These are phyloP conservation scores for Petaurus breviceps DNA, from an alignment of 2,113 vertebrate genomes.

Conservation along the genomic window DNA sequence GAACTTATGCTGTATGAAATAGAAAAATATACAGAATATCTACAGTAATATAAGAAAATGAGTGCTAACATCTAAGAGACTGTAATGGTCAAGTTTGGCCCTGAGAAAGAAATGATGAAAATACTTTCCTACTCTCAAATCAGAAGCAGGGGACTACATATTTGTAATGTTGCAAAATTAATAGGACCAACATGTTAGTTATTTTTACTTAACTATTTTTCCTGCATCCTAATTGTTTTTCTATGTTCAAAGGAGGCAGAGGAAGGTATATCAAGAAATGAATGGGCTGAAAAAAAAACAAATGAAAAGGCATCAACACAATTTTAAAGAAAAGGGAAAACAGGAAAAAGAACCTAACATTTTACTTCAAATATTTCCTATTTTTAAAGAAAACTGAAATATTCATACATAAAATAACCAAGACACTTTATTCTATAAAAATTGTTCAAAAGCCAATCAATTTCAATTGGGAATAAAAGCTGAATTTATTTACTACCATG, in stretches of 20 bases:
- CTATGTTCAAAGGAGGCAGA: not conserved
- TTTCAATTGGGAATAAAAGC: not conserved
- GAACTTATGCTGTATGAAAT: not conserved
- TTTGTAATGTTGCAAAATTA: not conserved
- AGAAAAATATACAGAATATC: not conserved
- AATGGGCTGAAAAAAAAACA: not conserved
- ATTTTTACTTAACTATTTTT: not conserved
- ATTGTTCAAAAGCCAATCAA: not conserved
- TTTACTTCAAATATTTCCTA: not conserved
- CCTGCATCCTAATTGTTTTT: not conserved
- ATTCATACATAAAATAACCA: not conserved
- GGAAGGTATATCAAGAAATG: not conserved
- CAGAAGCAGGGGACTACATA: not conserved
- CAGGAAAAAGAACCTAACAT: not conserved
- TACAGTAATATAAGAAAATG: not conserved
- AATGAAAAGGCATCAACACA: not conserved
- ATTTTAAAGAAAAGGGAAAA: not conserved
- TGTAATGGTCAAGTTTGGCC: not conserved
- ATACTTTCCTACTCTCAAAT: not conserved
- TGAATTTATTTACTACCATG: not conserved
- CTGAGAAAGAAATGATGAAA: not conserved
- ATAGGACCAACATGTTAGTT: not conserved
- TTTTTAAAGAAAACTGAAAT: not conserved
- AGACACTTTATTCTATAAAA: not conserved
- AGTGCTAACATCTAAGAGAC: not conserved